Evolutionary conservation across 2,888 invertebrate species (phyloP), one percentile per base, ranked within the genome.

Genomic region (Sinopyrophorus schimmeli): DNA sequence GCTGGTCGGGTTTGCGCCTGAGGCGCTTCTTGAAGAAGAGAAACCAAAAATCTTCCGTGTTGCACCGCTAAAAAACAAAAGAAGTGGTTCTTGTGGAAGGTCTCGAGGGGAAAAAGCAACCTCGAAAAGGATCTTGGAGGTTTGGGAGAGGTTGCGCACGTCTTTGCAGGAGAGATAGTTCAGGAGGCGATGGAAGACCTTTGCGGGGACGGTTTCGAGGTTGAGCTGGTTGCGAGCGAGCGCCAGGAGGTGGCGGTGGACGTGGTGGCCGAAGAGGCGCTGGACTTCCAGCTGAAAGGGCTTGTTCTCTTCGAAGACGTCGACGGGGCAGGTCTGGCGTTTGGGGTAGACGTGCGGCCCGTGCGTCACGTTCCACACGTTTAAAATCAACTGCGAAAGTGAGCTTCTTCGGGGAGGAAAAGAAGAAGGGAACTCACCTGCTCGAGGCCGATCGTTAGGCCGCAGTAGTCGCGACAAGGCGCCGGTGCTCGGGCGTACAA

Each of bases 401-500:
- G 18, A 31, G 21, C n/a, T n/a, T n/a, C n/a, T 18, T n/a, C n/a
- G n/a, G n/a, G n/a, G n/a, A n/a, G n/a, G n/a, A 9, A 5, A 38
- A 7, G 6, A 9, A 31, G 18, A 6, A 3, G n/a, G 14, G 17
- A 20, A 59, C 62, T 63, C 63, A 70, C 70, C 16, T 59, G 55
- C 11, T 47, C 48, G 37, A 60, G 55, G 6, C 62, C 61, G 7
- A 71, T 62, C 12, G 67, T 68, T 17, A 72, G 55, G n/a, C 68
- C 71, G 55, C 69, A 68, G 48, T 71, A 71, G 58, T 71, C 71
- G 21, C 71, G 57, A 38, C 60, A 64, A 1, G 68, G 69, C 3
- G 69, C 66, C 5, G 58, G 56, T 9, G 68, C 64, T 39, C 67
- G 61, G 3, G 67, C 60, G 46, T 68, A 71, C n/a, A 71, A 46